phyloP scores from a whole-genome alignment of 2,113 vertebrate species.

The Ctenomys sociabilis region DNA sequence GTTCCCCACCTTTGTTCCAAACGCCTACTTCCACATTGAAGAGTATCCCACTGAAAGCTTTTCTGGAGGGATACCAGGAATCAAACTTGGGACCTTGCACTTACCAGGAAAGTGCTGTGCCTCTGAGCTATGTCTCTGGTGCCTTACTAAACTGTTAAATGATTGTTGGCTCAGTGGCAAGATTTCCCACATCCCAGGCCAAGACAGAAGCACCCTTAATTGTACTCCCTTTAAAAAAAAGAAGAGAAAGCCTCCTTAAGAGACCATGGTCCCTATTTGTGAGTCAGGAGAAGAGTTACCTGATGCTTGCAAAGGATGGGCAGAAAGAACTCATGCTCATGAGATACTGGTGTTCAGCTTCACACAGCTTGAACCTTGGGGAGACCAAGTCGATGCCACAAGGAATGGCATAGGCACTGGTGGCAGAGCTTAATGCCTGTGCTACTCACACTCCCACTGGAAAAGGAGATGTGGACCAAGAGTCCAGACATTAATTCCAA shows the following conservation, averaged over 20 bases:
- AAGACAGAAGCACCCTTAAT: not conserved
- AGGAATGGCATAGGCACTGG: not conserved
- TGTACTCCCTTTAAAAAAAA: no score
- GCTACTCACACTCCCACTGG: not conserved
- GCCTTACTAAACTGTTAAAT: not conserved
- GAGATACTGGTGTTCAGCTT: not conserved
- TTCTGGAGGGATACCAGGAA: no score
- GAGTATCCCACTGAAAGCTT: not conserved
- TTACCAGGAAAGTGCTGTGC: no score
- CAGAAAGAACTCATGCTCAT: not conserved
- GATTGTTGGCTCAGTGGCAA: not conserved
- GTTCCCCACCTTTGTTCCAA: not conserved
- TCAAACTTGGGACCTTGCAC: no score
- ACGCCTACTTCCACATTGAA: not conserved
- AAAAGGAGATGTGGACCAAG: not conserved
- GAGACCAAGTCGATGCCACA: not conserved
- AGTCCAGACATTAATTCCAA: not conserved
- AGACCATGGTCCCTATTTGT: not conserved
- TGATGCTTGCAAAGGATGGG: not conserved
- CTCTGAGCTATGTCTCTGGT: no score
- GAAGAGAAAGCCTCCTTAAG: not conserved
- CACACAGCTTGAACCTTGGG: not conserved
- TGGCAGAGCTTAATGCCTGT: not conserved
- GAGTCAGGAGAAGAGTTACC: not conserved
- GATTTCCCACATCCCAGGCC: not conserved